Base-by-base conservation (phyloP, 2,888 invertebrate species). In the Eudasyphora cyanicolor region DNA sequence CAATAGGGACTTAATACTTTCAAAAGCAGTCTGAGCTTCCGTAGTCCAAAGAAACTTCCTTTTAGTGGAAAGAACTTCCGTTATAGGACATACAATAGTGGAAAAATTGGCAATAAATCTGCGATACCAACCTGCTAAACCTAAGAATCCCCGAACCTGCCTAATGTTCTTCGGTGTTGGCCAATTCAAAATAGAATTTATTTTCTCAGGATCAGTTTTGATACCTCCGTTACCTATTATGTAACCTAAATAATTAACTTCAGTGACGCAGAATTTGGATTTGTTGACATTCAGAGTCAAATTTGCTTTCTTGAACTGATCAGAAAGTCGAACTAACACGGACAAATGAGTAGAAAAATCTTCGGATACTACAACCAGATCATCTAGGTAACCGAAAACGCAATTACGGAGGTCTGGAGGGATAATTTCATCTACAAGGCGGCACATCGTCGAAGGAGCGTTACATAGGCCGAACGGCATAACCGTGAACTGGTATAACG, bases 231-330 rank as follows among this genome's bases (percentile, higher is more conserved):
- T 49, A 0, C 84, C 85, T 12, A 85, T 81, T 0, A 84, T 19
- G 57, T 83, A 86, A 0, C 84, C 84, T 5, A 84, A n/a, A 38
- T 87, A 84, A 7, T 83, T 82, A 0, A 85, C 57, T 14, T 67
- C 42, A 0, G 64, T 79, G 8, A 85, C 82, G 64, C 84, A 85
- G n/a, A 85, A 85, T 21, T 82, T 49, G 10, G 85, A 82, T 57
- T 86, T 85, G 1, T 70, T 21, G 0, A 86, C 51, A 10, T 86
- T 86, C 17, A 86, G 49, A 0, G 85, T 86, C 0, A 86, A 35
- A 24, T 85, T 85, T 0, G 85, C 84, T 8, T 76, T 69, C 8
- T 64, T n/a, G 17, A 85, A 78, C n/a, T 75, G 51, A 1, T 73
- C 57, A 0, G 86, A 85, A 0, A 85, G 57, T 12, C 76, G 54